Evolutionary conservation across 2,797 vertebrate species (phyloP), one percentile per base, ranked within the genome.

Genomic region (Urophycis tenuis): DNA sequence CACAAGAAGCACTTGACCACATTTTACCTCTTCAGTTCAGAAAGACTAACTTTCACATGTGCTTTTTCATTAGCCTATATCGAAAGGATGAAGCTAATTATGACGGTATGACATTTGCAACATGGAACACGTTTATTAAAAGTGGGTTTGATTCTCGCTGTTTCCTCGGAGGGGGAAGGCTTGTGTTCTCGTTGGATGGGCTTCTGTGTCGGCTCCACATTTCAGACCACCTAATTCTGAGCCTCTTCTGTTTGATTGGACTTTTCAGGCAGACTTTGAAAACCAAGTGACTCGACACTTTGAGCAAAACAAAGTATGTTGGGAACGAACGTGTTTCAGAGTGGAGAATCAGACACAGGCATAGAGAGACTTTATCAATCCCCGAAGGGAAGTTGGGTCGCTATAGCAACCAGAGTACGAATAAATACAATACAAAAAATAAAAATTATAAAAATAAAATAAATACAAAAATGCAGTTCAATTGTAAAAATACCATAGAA

Each of bases 1-100:
- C 71, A 25, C 45, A 76, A 75, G 70, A 67, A 72, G 36, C 77
- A 73, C 15, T 45, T 71, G 2, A 72, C 11, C 30, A 35, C 5
- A 32, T 67, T 76, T 2, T 5, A 76, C 10, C n/a, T 70, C 78
- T 34, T 25, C 11, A 72, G 64, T 45, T 69, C 17, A 29, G 35
- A 31, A 19, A 22, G 19, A 17, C 73, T 71, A n/a, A n/a, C 33
- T 5, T 3, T 41, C 39, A 33, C n/a, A n/a, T n/a, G n/a, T 53
- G 29, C 25, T 67, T 67, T 67, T 67, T 12, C 25, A 67, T 67
- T 67, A 67, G 60, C 60, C 9, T 29, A 29, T 29, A 29, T 67
- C 10, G 60, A 30, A 67, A 17, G 60, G 60, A 3, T 67, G 14
- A 67, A 12, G 60, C 60, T 67, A 67, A 25, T 67, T 67, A 67